phyloP scores from a whole-genome alignment of 2,797 vertebrate genomes.

The Darevskia nairensis region DNA sequence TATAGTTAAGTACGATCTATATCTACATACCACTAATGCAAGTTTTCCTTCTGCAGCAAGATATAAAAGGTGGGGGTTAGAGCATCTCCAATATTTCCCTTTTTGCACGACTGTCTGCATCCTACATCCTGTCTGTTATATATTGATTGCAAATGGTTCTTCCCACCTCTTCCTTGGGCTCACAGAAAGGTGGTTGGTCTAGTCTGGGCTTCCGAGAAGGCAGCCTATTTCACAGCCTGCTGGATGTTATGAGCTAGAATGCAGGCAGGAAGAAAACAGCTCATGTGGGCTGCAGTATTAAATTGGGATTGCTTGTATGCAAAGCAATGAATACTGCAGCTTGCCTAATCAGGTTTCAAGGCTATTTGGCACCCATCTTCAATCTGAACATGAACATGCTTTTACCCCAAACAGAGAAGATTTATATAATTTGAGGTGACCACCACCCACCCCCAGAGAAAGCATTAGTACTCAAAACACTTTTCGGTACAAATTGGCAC shows the following conservation, averaged over 20 bases:
- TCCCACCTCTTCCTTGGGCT: slow-evolving; percentile 1
- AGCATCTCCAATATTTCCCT: background rate
- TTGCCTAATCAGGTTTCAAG: background rate
- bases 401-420: background rate
- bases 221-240: background rate
- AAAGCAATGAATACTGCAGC: slow-evolving; percentile 5
- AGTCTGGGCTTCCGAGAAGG: background rate
- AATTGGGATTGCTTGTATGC: background rate
- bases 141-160: slow-evolving; percentile 8
- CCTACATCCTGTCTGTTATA: slow-evolving; percentile 26
- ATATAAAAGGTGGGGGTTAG: background rate
- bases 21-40: background rate
- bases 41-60: slow-evolving; percentile 3
- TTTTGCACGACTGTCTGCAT: slow-evolving; percentile 21
- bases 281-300: background rate
- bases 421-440: background rate
- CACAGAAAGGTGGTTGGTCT: background rate
- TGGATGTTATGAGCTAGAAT: background rate
- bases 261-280: background rate
- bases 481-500: slow-evolving; percentile 25
- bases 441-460: background rate
- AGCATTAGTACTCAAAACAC: slow-evolving; percentile 15
- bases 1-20: background rate
- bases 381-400: background rate
- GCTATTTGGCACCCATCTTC: background rate